Base-by-base conservation (phyloP, 2,113 vertebrate genomes). In the Calidris pugnax region DNA sequence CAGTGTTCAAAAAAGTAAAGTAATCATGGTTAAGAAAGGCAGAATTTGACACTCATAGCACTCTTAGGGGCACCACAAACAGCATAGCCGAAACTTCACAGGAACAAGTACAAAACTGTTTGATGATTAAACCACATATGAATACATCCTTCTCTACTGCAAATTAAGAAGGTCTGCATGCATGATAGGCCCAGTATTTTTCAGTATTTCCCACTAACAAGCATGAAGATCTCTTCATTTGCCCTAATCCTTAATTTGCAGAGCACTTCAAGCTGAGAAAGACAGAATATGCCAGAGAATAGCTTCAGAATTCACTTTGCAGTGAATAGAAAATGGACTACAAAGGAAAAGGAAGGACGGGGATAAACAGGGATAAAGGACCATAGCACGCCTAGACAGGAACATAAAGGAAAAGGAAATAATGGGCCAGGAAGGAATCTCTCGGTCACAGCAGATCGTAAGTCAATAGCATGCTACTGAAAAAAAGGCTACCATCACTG, bases 401-500 rank as follows among this genome's bases (percentile, higher is more conserved):
- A 90, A 83, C 22, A 92, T 66, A 90, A 92, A 92, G 37, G 66
- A 87, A 69, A 85, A 86, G 41, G 50, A 95, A 93, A 94, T 79
- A 96, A 93, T 80, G n/a, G 82, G 53, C 75, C 79, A 90, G 72
- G 67, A 97, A 90, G 62, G 75, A 95, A 90, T 80, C 64, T 90
- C 33, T 62, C 0, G 0, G 86, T 84, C 88, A 90, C 79, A 95
- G 68, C 1, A 2, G 75, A 94, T 79, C 79, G 1, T 43, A 93
- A 97, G 47, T 77, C 79, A 96, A 79, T 20, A 66, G 72, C 35
- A 57, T 19, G 24, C 57, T 57, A 28, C 53, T 82, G 81, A 55
- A 88, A 76, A 88, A 76, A 90, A 88, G 27, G 50, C 35, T 48
- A 32, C 50, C 62, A 62, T 50, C 4, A 1, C 35, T 80, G 45